Evolutionary conservation across 2,113 vertebrate species (phyloP).

Genomic region (Candoia aspera): DNA sequence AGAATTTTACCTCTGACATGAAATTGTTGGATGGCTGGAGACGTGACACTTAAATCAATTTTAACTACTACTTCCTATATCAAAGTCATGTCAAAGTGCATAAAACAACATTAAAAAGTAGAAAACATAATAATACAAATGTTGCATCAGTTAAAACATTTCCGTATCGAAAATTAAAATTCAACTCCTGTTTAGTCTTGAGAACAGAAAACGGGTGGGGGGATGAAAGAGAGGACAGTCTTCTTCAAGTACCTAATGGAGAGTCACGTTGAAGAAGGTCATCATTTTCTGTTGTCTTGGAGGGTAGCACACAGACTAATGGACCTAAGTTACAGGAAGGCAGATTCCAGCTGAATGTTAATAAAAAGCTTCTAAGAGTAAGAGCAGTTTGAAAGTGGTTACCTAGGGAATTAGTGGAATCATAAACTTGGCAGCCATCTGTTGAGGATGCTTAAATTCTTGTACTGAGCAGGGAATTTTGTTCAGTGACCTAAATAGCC

Average conservation of each 20-base stretch:
- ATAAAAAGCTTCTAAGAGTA: not conserved
- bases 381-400: not conserved
- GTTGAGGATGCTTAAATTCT: not conserved
- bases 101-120: not conserved
- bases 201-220: not conserved
- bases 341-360: not conserved
- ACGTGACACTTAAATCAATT: not conserved
- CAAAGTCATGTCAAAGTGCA: not conserved
- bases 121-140: not conserved
- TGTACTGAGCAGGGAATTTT: not conserved
- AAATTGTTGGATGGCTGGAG: not conserved
- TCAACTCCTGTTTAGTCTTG: not conserved
- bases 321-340: not conserved
- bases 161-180: not conserved
- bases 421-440: not conserved
- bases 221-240: not conserved
- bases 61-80: not conserved
- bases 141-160: not conserved
- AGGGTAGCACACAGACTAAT: not conserved
- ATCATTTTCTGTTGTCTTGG: not conserved
- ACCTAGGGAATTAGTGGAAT: not conserved
- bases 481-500: not conserved
- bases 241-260: not conserved
- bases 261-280: not conserved
- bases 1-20: not conserved